phyloP scores from a whole-genome alignment of 1,140 invertebrate genomes.

The Camponotus floridanus region DNA sequence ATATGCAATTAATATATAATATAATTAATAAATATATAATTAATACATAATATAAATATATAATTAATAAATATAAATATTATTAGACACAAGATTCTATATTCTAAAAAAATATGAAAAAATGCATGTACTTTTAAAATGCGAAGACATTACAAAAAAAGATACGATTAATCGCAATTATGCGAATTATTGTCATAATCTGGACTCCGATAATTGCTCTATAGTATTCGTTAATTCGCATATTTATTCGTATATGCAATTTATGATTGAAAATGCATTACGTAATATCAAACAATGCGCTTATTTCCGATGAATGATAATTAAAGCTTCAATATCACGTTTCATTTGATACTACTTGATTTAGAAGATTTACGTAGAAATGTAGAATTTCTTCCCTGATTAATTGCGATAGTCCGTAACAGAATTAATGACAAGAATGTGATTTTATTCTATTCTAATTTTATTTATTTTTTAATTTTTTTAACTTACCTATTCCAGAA shows the following conservation, averaged over 20 bases:
- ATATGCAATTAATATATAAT: too few species aligned
- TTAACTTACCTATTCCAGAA: too few species aligned
- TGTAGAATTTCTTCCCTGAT: too few species aligned
- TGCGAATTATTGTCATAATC: not conserved
- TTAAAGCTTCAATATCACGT: not conserved
- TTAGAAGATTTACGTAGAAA: not conserved
- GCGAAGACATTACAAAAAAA: not conserved
- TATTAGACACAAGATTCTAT: too few species aligned
- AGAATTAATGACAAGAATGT: too few species aligned
- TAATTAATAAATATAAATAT: too few species aligned
- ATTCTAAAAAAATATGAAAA: too few species aligned
- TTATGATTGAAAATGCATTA: conserved; percentile 17
- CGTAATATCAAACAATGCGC: conserved; percentile 8
- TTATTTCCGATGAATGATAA: not conserved
- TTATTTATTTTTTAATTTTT: too few species aligned
- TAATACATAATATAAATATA: too few species aligned
- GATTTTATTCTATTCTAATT: not conserved
- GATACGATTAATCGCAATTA: not conserved
- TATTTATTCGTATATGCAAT: not conserved
- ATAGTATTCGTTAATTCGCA: not conserved
- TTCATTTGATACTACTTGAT: not conserved
- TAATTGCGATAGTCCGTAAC: too few species aligned
- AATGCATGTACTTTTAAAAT: too few species aligned
- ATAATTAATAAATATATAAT: too few species aligned
- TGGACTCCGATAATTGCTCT: conserved; percentile 18